Conservation (phyloP, 2,888 invertebrate genomes). For the Perizoma affinitatum region DNA sequence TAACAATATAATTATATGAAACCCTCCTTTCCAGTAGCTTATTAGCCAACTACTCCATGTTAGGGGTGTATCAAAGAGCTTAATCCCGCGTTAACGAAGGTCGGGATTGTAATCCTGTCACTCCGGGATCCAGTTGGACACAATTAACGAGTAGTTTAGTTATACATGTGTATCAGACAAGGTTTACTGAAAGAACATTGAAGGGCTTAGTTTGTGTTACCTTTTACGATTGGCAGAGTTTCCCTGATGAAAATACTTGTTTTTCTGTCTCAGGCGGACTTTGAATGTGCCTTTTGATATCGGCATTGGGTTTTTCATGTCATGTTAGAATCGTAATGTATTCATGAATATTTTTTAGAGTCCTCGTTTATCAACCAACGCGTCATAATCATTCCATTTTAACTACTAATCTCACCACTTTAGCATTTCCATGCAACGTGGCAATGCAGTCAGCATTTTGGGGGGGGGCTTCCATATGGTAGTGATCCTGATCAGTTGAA, state of each 20-base stretch:
- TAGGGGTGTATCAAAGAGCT: slow-evolving; percentile 56
- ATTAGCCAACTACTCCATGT: slow-evolving; percentile 34
- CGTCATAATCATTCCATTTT: too few relatives aligned
- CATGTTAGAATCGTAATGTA: too few relatives aligned
- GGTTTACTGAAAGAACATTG: slow-evolving; percentile 15
- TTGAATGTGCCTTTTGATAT: too few relatives aligned
- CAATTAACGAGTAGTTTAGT: slow-evolving; percentile 62
- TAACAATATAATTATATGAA: slow-evolving; percentile 7
- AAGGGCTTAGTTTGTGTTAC: slow-evolving; percentile 19
- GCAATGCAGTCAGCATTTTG: too few relatives aligned
- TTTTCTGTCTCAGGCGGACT: neutral
- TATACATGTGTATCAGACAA: slow-evolving; percentile 9
- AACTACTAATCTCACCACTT: too few relatives aligned
- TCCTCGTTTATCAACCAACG: too few relatives aligned
- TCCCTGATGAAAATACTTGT: neutral
- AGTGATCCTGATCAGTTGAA: too few relatives aligned
- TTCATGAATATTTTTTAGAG: too few relatives aligned
- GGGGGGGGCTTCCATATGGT: too few relatives aligned
- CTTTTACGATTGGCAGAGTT: slow-evolving; percentile 4
- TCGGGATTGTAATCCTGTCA: slow-evolving; percentile 57
- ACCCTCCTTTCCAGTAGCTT: slow-evolving; percentile 22
- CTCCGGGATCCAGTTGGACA: slow-evolving; percentile 51
- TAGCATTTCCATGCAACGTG: too few relatives aligned
- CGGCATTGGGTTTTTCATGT: too few relatives aligned
- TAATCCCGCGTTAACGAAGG: slow-evolving; percentile 71